Base-by-base conservation (phyloP, 2,113 vertebrate genomes). In the Amblyopsis rosae region DNA sequence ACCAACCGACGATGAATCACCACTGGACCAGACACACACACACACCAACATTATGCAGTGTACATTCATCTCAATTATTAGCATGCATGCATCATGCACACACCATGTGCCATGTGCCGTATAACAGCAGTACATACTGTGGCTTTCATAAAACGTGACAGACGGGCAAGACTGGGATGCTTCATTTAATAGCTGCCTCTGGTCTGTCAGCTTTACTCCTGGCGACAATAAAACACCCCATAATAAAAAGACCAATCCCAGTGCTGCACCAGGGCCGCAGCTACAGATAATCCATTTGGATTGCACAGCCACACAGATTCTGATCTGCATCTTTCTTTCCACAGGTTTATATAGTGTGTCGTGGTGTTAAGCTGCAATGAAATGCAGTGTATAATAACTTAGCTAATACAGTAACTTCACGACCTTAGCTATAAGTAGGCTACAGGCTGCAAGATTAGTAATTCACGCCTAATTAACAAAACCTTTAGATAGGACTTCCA, bases 141-240 rank as follows among this genome's bases (percentile, higher is more conserved):
- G 79, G 87, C 72, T 81, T 77, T 73, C 72, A 76, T 73, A 72
- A 74, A 75, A 81, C 84, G 76, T 82, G 88, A 86, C 81, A 84
- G 83, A 84, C 70, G 17, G 77, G 73, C 74, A 73, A 87, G 84
- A 87, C 84, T 70, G 78, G 79, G 82, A 82, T 73, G 75, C 80
- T 85, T 86, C 79, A 77, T 90, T 93, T 91, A 88, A 90, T 88
- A 88, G 88, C 89, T 82, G 87, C 87, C 82, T 86, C 86, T 85
- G 88, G 80, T 87, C 90, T 91, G 89, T 89, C 90, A 88, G 88
- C 87, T 85, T 86, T 76, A 86, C 88, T 89, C 81, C 81, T 79
- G 73, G 82, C 89, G 87, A 85, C 88, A 91, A 90, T 91, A 91
- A 93, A 92, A 90, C 88, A 91, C 89, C 90, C 86, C 88, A 90